Evolutionary conservation across 2,113 vertebrate species (phyloP).

Genomic region (Anas platyrhynchos): DNA sequence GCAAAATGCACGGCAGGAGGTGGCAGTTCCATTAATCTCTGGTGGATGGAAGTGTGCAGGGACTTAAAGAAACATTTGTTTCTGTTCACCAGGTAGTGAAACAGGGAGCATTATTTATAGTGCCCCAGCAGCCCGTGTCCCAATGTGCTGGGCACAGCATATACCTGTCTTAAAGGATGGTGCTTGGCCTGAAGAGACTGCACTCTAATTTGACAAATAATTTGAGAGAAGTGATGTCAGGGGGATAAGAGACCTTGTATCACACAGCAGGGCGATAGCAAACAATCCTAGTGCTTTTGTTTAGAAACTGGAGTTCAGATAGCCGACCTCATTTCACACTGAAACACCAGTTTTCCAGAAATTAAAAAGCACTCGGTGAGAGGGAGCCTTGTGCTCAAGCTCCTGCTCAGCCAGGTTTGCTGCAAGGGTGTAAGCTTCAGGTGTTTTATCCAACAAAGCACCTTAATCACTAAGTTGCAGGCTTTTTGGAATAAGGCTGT

Average conservation of each 20-base stretch:
- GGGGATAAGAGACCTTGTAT: background rate
- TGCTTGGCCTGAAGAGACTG: background rate
- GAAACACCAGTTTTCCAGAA: background rate
- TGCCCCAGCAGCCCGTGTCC: background rate
- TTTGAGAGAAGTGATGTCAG: background rate
- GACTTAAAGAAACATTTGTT: background rate
- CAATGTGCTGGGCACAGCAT: background rate
- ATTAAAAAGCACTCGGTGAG: background rate
- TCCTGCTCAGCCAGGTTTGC: background rate
- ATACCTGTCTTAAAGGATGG: background rate
- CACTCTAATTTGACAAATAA: background rate
- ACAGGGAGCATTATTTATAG: background rate
- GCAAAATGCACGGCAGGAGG: constrained; percentile 4
- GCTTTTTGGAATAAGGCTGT: background rate
- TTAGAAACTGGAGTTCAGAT: fast-evolving
- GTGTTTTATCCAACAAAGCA: fast-evolving
- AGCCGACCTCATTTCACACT: background rate
- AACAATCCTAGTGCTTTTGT: background rate
- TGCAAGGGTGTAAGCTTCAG: background rate
- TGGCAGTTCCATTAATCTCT: constrained; percentile 46
- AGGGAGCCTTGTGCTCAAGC: background rate
- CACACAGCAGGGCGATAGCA: fast-evolving
- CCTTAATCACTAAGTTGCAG: fast-evolving
- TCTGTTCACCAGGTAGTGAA: constrained; percentile 7
- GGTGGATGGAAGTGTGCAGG: background rate